phyloP scores from a whole-genome alignment of 2,797 vertebrate genomes.

The Mallotus villosus region DNA sequence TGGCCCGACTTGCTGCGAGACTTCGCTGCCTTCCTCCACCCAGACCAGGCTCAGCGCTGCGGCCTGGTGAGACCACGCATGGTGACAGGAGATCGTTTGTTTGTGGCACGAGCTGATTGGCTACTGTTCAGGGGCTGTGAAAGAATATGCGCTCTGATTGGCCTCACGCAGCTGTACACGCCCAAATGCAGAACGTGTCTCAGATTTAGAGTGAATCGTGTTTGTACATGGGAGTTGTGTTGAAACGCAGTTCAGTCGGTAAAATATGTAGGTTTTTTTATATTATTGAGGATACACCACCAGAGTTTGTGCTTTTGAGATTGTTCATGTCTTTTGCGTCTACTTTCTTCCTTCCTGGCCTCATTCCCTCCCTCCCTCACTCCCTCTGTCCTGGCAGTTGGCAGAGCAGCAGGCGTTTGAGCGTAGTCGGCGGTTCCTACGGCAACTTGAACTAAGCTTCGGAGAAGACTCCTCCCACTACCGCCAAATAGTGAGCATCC shows the following conservation, averaged over 20 bases:
- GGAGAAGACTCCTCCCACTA: conserved; percentile 84
- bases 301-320: not conserved
- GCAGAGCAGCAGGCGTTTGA: conserved; percentile 91
- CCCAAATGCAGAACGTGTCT: no score
- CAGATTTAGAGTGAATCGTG: no score
- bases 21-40: conserved; percentile 88
- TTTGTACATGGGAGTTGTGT: no score
- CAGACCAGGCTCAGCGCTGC: conserved; percentile 82
- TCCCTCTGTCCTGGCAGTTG: conserved; percentile 65
- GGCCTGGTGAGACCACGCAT: conserved; percentile 77
- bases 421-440: conserved; percentile 85
- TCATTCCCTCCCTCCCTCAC: not conserved
- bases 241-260: no score
- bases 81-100: no score
- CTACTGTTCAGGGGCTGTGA: no score
- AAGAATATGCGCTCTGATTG: no score
- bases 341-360: not conserved
- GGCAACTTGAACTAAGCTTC: conserved; percentile 83
- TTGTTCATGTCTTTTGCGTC: not conserved
- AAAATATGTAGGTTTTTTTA: no score
- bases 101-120: no score
- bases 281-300: not conserved
- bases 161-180: no score
- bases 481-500: conserved; percentile 85
- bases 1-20: conserved; percentile 89